Evolutionary conservation across 2,888 invertebrate genomes (phyloP), one percentile per base, ranked within the genome.

Genomic region (Amiota minor): DNA sequence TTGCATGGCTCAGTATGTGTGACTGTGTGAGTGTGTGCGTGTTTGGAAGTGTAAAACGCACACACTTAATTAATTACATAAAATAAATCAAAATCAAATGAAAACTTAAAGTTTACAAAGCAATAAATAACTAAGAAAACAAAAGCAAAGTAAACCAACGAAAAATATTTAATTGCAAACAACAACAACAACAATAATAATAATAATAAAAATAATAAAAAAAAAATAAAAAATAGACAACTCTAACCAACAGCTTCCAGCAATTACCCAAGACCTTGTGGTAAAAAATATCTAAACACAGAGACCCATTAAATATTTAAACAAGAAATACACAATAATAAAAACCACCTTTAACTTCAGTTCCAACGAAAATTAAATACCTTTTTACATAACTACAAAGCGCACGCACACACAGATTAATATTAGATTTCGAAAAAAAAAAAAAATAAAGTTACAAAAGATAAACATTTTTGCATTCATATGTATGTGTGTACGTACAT

Each of bases 251-350:
- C 50, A 67, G 67, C 67, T 67, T 45, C 50, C 67, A 67, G 49
- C 50, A 67, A 67, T 67, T 67, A 67, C 50, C 67, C 50, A 67
- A 67, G 67, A 67, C 67, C 67, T 67, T 67, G 67, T 67, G 67
- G 45, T 67, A 49, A 67, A 50, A 50, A 67, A n/a, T 35, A 35
- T 46, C 16, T 46, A 50, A 49, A 50, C 16, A 56, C 56, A 14
- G 56, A 14, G n/a, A 18, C 56, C 35, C 35, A 35, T 35, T 18
- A 62, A 12, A 35, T 14, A n/a, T 18, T 35, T 62, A 67, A 50
- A 67, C 45, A 49, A 49, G 18, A 67, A 50, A 45, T 50, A 67
- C 14, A 67, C 16, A 46, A 50, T 50, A 67, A 35, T 35, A 35
- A 35, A 49, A 50, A 56, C 9, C 65, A 46, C 62, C 45, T 35